Percentiles rank a stretch among this genome's conserved stretches.
Evolutionary conservation across 2,888 invertebrate genomes (phyloP).

Genomic region (Cryptocephalus primarius): DNA sequence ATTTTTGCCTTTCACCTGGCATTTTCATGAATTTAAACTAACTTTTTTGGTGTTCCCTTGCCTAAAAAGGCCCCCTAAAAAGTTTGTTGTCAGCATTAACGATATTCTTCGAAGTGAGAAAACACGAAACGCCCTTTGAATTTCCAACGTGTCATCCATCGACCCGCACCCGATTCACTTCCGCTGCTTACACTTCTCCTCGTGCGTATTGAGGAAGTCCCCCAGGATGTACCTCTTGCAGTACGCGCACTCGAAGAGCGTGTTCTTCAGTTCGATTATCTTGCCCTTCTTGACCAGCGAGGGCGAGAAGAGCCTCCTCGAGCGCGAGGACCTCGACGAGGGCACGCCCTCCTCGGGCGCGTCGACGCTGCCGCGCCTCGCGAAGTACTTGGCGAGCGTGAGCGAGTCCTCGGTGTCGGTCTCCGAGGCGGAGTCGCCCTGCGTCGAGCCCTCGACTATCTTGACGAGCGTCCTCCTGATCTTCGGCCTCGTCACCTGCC

Average conservation of each 20-base stretch:
- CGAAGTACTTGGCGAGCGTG: not conserved
- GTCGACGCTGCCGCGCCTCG: not conserved
- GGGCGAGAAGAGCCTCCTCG: not conserved
- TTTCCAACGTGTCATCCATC: too few species aligned
- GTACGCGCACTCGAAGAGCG: conserved; percentile 12
- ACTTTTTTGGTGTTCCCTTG: too few species aligned
- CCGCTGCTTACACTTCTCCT: conserved; percentile 9
- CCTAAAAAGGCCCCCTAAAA: too few species aligned
- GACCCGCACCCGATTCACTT: not conserved
- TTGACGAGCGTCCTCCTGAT: conserved; percentile 17
- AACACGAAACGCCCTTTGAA: too few species aligned
- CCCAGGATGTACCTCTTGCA: conserved; percentile 16
- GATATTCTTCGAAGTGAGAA: too few species aligned
- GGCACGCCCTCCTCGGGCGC: conserved; percentile 1
- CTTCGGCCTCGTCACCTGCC: conserved; percentile 8
- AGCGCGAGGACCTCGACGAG: not conserved
- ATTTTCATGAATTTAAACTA: too few species aligned
- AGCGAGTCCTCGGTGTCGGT: not conserved
- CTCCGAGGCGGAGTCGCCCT: conserved; percentile 1
- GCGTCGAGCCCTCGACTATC: conserved; percentile 5
- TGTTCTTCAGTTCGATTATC: conserved; percentile 7
- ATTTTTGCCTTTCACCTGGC: too few species aligned
- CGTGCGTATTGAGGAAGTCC: conserved; percentile 14
- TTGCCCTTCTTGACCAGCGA: not conserved
- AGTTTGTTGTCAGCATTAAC: too few species aligned